phyloP scores from a whole-genome alignment of 2,888 invertebrate species.

The Rhaphigaster nebulosa region DNA sequence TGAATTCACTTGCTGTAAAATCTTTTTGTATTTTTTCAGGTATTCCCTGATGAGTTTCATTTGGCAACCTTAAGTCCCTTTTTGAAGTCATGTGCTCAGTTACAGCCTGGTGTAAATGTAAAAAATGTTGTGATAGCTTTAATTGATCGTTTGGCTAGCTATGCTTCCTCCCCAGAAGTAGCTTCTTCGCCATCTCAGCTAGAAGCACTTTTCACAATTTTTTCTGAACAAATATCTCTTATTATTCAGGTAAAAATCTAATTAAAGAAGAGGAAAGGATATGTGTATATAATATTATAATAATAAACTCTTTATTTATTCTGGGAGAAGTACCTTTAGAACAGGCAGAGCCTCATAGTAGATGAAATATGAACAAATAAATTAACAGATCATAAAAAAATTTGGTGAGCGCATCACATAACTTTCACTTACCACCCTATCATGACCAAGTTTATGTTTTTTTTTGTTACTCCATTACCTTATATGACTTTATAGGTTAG shows the following conservation, averaged over 20 bases:
- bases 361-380: too few species aligned
- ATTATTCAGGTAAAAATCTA: conserved; percentile 85
- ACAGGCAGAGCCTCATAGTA: too few species aligned
- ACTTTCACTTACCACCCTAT: too few species aligned
- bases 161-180: conserved; percentile 80
- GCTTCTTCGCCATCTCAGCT: conserved; percentile 76
- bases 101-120: conserved; percentile 96
- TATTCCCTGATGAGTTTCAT: conserved; percentile 97
- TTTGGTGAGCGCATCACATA: too few species aligned
- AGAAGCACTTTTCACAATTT: conserved; percentile 92
- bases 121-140: conserved; percentile 98
- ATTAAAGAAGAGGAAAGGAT: too few species aligned
- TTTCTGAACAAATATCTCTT: conserved; percentile 96
- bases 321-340: too few species aligned
- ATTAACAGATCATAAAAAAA: too few species aligned
- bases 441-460: too few species aligned
- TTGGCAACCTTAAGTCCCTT: conserved; percentile 95
- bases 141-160: conserved; percentile 90
- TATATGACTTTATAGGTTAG: too few species aligned
- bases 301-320: too few species aligned
- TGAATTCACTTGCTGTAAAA: neutral
- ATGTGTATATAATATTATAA: too few species aligned
- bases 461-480: too few species aligned
- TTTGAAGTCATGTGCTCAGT: conserved; percentile 95
- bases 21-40: conserved; percentile 52